Base-by-base conservation (phyloP, 2,888 invertebrate species). In the Matsumyia berberina region DNA sequence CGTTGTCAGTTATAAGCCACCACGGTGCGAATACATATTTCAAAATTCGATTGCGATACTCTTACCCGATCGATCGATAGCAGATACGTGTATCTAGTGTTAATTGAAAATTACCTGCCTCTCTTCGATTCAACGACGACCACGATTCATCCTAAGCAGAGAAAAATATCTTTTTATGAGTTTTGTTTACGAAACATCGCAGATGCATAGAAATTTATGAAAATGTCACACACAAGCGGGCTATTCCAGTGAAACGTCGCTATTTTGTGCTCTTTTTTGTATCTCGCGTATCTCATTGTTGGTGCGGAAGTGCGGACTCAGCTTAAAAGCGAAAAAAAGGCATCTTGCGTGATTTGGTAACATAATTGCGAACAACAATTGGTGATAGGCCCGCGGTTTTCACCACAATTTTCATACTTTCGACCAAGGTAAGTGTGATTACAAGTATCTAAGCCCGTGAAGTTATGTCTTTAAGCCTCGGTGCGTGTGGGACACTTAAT, bases 31-130 rank as follows among this genome's bases (percentile, higher is more conserved):
- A 58, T 73, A 74, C 79, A 58, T 73, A 74, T 83, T 83, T 83
- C 83, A 51, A 83, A 83, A 83, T 79, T 49, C 66, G 67, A 83
- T 79, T 83, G 79, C 83, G 79, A 83, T 83, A 83, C 42, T 35
- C 24, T 62, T 35, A 24, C 24, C 24, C 60, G 44, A 67, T 74
- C 33, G 69, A 74, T 74, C 55, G 62, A 74, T 46, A 37, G 19
- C 4, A 24, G 46, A n/a, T 64, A 67, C 60, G 33, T 57, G 31
- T 51, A 64, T 64, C 53, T 42, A 35, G 76, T 76, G 81, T 55
- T 70, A 57, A 64, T 62, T 67, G 44, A 55, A 55, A 46, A 55
- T 76, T 55, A 44, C 67, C 19, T 46, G 24, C 60, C 64, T 69
- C 64, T 69, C 64, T 69, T 55, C 57, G 53, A 77, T 57, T 73